Evolutionary conservation across 92 coral and sea anemone species (phyloP), one percentile per base, ranked within the genome.

Genomic region (Epizoanthus stellaris): DNA sequence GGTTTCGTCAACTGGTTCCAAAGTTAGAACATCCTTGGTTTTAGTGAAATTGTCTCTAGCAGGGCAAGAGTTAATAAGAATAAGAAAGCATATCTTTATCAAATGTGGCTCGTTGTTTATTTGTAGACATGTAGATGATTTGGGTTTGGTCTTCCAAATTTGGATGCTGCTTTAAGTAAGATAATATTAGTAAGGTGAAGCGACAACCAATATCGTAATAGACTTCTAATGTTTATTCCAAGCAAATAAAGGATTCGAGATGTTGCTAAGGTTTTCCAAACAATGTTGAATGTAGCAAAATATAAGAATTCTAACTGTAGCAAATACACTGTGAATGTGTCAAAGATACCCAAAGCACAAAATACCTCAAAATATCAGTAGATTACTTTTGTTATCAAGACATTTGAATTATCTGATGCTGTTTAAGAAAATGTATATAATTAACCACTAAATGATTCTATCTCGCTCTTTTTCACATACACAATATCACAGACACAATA

Each of bases 121-220:
- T 42, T 63, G 34, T 19, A 68, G 73, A 34, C 73, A 23, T 62
- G 49, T 79, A 63, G 25, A 77, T 40, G 13, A 23, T 40, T 30
- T 63, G 45, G 83, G 54, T 19, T 77, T 76, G 66, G 45, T 59
- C 13, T 19, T 79, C 72, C 83, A 79, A 38, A 36, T 79, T 62
- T 79, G 53, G 83, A 63, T 43, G 21, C 13, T 79, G 72, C 82
- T 58, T 59, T 23, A 63, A 43, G 72, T 39, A 42, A 63, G 65
- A 43, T 67, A 79, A 79, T 79, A 79, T 79, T 79, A 79, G 64
- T 63, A 14, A 58, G 42, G 83, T 79, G 62, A 63, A 79, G 30
- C 20, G 71, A 21, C 21, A 5, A n/a, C 72, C 56, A 62, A 63
- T 63, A 63, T 79, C 45, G 20, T n/a, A 61, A 63, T 62, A 63